phyloP scores from a whole-genome alignment of 2,797 vertebrate genomes.

The Enteromius mattozi region DNA sequence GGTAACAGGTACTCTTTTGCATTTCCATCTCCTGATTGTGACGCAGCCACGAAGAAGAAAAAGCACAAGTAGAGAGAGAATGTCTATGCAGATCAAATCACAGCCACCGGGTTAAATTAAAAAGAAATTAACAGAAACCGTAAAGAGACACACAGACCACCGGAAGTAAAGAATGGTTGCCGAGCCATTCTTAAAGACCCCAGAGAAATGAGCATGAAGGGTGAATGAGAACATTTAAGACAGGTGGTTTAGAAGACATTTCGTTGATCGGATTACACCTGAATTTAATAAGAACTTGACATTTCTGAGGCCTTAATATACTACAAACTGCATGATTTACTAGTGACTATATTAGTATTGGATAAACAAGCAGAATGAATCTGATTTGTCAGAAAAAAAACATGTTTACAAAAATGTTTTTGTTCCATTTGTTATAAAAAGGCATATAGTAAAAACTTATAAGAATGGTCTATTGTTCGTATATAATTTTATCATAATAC shows the following conservation, averaged over 20 bases:
- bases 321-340: not conserved
- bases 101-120: conserved; percentile 86
- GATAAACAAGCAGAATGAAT: not conserved
- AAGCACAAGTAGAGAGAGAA: conserved; percentile 98
- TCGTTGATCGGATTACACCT: conserved; percentile 84
- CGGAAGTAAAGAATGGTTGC: conserved; percentile 80
- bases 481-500: not conserved
- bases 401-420: too few species aligned
- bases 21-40: conserved; percentile 98
- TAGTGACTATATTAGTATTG: not conserved
- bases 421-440: not conserved
- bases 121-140: conserved; percentile 64
- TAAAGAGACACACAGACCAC: conserved; percentile 59
- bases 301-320: too few species aligned
- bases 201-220: conserved; percentile 82
- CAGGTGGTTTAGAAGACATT: conserved; percentile 74
- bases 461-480: not conserved
- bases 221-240: conserved; percentile 79
- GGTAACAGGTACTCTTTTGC: conserved; percentile 99
- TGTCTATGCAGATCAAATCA: conserved; percentile 95
- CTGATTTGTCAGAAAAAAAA: too few species aligned
- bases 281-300: not conserved
- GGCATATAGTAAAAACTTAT: not conserved
- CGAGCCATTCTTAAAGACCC: conserved; percentile 85
- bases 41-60: conserved; percentile 97